These are phyloP conservation scores for Sesamia inferens DNA, from an alignment of 2,888 invertebrate genomes.

Conservation along the genomic window DNA sequence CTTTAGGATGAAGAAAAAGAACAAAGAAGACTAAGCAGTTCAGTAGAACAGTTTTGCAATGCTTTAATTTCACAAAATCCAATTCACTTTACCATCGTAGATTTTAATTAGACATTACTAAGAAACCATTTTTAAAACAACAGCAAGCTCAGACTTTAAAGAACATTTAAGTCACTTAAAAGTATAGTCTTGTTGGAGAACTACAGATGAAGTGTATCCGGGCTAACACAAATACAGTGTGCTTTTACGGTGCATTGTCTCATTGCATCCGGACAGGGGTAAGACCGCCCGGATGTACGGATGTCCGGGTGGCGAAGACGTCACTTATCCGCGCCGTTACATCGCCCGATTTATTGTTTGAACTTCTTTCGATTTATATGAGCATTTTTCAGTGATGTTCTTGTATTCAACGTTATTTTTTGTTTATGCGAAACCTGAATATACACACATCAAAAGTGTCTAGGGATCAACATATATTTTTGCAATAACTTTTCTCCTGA, in stretches of 20 bases:
- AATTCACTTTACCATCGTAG: slow-evolving; percentile 21
- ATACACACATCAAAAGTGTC: too few species aligned
- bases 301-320: slow-evolving; percentile 52
- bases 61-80: not conserved
- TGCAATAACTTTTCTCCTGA: too few species aligned
- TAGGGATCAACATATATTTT: too few species aligned
- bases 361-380: slow-evolving; percentile 44
- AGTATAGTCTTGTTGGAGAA: slow-evolving; percentile 57
- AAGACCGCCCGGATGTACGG: slow-evolving; percentile 54
- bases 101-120: slow-evolving; percentile 18
- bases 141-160: slow-evolving; percentile 21
- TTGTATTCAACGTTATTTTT: slow-evolving; percentile 1
- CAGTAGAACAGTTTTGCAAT: not conserved
- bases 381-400: slow-evolving; percentile 14
- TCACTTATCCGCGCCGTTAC: slow-evolving; percentile 58
- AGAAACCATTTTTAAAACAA: slow-evolving; percentile 27
- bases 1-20: too few species aligned
- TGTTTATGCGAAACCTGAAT: too few species aligned
- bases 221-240: slow-evolving; percentile 62
- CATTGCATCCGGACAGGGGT: slow-evolving; percentile 61
- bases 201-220: slow-evolving; percentile 58
- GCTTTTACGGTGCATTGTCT: slow-evolving; percentile 64
- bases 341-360: slow-evolving; percentile 59
- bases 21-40: not conserved
- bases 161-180: slow-evolving; percentile 64